Conservation (phyloP, 64 coral and sea anemone species). For the Montipora sp. region DNA sequence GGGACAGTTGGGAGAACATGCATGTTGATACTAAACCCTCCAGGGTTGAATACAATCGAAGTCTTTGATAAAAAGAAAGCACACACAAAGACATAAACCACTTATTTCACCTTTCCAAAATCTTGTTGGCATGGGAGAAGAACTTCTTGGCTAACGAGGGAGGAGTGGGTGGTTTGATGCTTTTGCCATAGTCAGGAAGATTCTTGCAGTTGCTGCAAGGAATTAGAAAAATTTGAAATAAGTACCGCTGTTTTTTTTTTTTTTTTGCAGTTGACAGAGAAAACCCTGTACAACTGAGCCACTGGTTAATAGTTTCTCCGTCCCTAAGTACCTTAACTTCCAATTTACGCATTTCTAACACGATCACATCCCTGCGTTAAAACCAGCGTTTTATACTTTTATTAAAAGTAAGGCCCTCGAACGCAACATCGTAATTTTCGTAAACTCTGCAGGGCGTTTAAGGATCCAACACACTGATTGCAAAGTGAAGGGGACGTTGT, state of each 20-base stretch:
- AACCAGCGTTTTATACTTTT: no score
- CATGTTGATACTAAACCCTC: background rate
- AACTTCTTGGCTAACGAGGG: conserved; percentile 30
- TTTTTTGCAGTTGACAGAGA: no score
- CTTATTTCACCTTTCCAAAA: conserved; percentile 67
- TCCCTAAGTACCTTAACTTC: no score
- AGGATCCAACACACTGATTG: no score
- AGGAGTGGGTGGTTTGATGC: conserved; percentile 52
- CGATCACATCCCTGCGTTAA: no score
- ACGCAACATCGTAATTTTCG: no score
- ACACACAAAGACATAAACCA: background rate
- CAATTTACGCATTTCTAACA: no score
- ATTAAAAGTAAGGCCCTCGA: no score
- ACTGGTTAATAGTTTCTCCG: no score
- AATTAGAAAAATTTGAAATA: background rate
- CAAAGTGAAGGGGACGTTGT: no score
- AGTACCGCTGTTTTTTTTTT: background rate
- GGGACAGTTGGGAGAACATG: background rate
- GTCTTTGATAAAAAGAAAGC: background rate
- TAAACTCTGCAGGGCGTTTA: no score
- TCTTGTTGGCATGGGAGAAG: background rate
- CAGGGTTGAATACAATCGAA: background rate
- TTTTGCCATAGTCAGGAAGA: conserved; percentile 73
- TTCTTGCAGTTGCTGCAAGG: conserved; percentile 52
- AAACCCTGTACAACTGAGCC: no score